phyloP scores from a whole-genome alignment of 2,797 vertebrate species.

The Brotula barbata region DNA sequence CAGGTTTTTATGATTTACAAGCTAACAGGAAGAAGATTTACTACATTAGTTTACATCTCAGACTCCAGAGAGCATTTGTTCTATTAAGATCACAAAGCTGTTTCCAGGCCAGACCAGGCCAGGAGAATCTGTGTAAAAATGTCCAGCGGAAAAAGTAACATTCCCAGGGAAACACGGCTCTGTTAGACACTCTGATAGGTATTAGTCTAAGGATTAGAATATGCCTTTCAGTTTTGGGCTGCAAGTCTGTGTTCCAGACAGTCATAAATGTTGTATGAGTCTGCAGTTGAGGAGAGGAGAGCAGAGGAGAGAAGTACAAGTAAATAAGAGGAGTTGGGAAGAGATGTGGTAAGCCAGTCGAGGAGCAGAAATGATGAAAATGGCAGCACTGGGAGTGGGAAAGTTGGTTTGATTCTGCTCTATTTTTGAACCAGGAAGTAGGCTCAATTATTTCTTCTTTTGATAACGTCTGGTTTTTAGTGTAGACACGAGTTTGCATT shows the following conservation, averaged over 20 bases:
- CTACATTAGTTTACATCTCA: constrained; percentile 17
- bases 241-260: constrained; percentile 59
- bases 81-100: constrained; percentile 9
- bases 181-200: constrained; percentile 36
- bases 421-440: constrained; percentile 10
- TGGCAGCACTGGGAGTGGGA: not conserved
- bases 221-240: constrained; percentile 52
- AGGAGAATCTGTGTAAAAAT: constrained; percentile 9
- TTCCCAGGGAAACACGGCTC: constrained; percentile 11
- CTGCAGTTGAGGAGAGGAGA: constrained; percentile 20
- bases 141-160: constrained; percentile 22
- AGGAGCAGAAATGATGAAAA: not conserved
- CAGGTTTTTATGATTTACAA: constrained; percentile 32
- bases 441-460: constrained; percentile 17
- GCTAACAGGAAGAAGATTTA: constrained; percentile 18
- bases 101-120: not conserved
- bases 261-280: constrained; percentile 67
- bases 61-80: constrained; percentile 23
- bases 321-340: constrained; percentile 9
- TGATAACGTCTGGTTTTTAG: constrained; percentile 10
- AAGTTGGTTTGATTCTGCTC: not conserved
- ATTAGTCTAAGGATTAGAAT: constrained; percentile 37
- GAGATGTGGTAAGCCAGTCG: not conserved
- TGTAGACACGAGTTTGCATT: constrained; percentile 3
- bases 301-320: constrained; percentile 1